These are phyloP conservation scores for Menura novaehollandiae DNA, from an alignment of 2,113 vertebrate genomes.

Conservation along the genomic window DNA sequence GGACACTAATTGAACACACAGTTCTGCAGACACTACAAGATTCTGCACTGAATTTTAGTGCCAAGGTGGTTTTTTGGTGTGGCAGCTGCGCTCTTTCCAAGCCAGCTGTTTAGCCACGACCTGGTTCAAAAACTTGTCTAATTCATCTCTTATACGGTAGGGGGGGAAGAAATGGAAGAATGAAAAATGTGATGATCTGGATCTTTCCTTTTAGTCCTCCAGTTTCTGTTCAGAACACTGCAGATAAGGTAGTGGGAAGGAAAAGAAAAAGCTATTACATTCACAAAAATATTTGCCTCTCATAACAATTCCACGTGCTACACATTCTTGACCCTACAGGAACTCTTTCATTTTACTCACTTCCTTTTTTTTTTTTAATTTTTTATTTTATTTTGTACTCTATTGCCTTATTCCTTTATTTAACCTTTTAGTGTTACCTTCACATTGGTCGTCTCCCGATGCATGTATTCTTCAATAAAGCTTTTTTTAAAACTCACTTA, in stretches of 20 bases:
- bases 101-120: conserved; percentile 6
- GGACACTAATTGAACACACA: background rate
- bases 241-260: background rate
- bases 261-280: background rate
- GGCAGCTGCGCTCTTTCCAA: background rate
- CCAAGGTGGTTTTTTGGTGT: background rate
- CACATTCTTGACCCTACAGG: background rate
- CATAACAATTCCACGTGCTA: background rate
- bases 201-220: background rate
- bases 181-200: background rate
- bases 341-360: background rate
- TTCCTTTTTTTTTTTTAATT: background rate
- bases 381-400: background rate
- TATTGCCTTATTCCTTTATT: background rate
- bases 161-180: background rate
- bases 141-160: background rate
- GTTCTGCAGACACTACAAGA: background rate
- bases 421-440: background rate
- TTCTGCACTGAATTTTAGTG: background rate
- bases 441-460: background rate
- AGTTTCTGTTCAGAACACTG: background rate
- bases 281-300: background rate
- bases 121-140: background rate
- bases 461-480: background rate
- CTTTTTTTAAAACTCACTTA: background rate